Base-by-base conservation (phyloP, 2,113 vertebrate genomes). In the Pterocles orientalis region DNA sequence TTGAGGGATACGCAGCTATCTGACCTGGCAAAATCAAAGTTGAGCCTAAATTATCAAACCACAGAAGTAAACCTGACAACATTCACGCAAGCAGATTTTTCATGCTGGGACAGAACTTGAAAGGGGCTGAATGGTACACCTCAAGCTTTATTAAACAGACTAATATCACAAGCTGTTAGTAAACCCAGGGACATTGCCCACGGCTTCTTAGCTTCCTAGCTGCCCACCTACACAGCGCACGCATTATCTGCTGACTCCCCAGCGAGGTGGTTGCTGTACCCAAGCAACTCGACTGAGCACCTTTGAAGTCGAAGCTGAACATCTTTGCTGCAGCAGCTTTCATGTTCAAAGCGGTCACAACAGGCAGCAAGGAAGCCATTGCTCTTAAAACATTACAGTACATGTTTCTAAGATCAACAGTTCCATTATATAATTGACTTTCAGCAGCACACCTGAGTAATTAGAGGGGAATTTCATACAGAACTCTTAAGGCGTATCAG, bases 241-340 rank as follows among this genome's bases (percentile, higher is more conserved):
- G 0, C 2, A 0, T 31, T 15, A 65, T 18, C 7, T 0, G 26
- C 43, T 0, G 0, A 1, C 81, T 57, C 41, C 72, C 0, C 0
- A 41, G 51, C 5, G 0, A 7, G 28, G 56, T 1, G 8, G 51
- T 5, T 12, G 56, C 60, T 18, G 19, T 4, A 18, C 65, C 2
- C 3, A 36, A 50, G 50, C 0, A 1, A 65, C 25, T 43, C 5
- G 0, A 34, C 77, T 0, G 0, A 28, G 60, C 28, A 36, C 28
- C 73, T 90, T 31, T 19, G 50, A 73, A 61, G 83, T 7, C 57
- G 33, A 17, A 58, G 21, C 47, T 33, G 33, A 64, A 50, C 8
- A 1, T 0, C 12, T 10, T 33, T 3, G 23, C 68, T 33, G 68
- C 26, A 41, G 57, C 0, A 66, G 69, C 48, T 54, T 71, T 13